Evolutionary conservation across 2,888 invertebrate genomes (phyloP), one percentile per base, ranked within the genome.

Genomic region (Stratiomys singularior): DNA sequence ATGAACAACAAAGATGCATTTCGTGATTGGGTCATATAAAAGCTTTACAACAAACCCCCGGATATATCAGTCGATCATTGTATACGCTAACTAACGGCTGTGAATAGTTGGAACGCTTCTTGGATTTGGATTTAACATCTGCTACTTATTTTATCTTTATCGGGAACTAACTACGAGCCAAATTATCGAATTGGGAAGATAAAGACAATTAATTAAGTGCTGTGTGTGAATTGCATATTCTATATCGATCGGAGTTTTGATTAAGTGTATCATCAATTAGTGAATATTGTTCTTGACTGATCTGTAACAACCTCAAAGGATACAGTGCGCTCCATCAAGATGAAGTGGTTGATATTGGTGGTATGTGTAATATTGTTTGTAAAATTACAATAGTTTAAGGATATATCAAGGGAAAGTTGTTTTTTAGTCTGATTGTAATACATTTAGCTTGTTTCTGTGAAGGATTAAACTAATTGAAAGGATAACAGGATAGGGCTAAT

Each of bases 31-130:
- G 80, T 80, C 79, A 81, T 86, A 87, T 86, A 86, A 84, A 86
- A 86, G 85, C 85, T 81, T 81, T 83, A 82, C 82, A 82, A 83
- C 79, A 77, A 81, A 81, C 81, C 83, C 81, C 84, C 84, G 83
- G 82, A 83, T 82, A 81, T 82, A 83, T 83, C 85, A 86, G 86
- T 86, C 82, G 82, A 83, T 81, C 83, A 83, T 84, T 83, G 82
- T 84, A 83, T 77, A 80, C 80, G 79, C 79, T 80, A 76, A 78
- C 77, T 28, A 78, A 71, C 77, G 76, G 76, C 74, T 77, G 76
- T 58, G 63, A 30, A 66, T 21, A 5, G 37, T 37, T 37, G 9
- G 9, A 9, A 37, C 37, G 37, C 37, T 66, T 37, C 21, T 30
- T 64, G 66, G 60, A 23, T 60, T 56, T 37, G 52, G 52, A 52